Conservation (phyloP, 53 echinoderm and acorn worm species). For the Henricia sp. region DNA sequence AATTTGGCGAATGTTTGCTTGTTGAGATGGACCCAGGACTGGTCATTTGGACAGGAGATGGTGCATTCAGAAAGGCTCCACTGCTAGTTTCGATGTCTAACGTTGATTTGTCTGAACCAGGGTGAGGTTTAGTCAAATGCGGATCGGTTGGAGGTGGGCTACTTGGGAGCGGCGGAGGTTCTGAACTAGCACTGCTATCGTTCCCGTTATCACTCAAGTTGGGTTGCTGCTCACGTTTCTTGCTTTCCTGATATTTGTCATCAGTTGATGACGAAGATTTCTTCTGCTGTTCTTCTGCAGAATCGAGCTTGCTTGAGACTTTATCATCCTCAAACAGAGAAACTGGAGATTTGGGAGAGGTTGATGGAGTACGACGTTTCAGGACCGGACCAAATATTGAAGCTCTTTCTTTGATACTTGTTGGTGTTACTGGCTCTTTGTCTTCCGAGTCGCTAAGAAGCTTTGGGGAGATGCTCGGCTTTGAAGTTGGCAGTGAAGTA, state of each 20-base stretch:
- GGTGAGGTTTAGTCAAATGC: not conserved
- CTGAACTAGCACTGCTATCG: not conserved
- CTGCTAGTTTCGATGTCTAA: not conserved
- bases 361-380: slow-evolving; percentile 69
- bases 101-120: not conserved
- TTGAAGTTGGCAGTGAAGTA: not conserved
- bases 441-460: slow-evolving; percentile 22
- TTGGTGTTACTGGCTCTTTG: slow-evolving; percentile 32
- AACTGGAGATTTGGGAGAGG: slow-evolving; percentile 62
- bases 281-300: not conserved
- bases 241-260: not conserved
- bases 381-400: slow-evolving; percentile 84
- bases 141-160: slow-evolving; percentile 4
- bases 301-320: not conserved
- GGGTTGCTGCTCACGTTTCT: not conserved
- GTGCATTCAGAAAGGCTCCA: not conserved
- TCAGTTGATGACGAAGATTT: not conserved
- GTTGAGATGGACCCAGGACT: not conserved
- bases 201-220: not conserved
- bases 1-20: not conserved
- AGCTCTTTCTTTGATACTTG: slow-evolving; percentile 77
- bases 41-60: slow-evolving; percentile 6
- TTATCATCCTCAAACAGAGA: slow-evolving; percentile 1
- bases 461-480: slow-evolving; percentile 3
- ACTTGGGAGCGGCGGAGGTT: slow-evolving; percentile 32